Evolutionary conservation across 2,113 vertebrate genomes (phyloP).

Genomic region (Micromys minutus): DNA sequence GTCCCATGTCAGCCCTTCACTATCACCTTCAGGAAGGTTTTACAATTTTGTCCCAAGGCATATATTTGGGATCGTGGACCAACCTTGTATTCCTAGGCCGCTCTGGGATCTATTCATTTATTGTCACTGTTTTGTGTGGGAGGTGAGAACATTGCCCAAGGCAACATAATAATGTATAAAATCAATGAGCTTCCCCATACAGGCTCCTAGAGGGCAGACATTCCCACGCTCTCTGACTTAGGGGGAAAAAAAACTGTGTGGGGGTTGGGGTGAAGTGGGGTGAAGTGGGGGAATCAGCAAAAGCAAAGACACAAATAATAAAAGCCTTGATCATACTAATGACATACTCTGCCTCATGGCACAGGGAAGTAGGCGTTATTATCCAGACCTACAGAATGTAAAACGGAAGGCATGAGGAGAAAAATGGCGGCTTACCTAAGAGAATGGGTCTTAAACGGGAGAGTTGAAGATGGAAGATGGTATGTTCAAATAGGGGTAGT

Average conservation of each 20-base stretch:
- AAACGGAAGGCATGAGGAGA: background rate
- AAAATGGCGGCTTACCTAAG: background rate
- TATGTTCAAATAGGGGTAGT: rapidly evolving
- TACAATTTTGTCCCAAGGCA: background rate
- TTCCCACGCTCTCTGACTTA: background rate
- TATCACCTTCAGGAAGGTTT: background rate
- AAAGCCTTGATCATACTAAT: rapidly evolving
- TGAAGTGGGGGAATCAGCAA: background rate
- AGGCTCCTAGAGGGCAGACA: background rate
- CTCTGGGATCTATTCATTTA: background rate
- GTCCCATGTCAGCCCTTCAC: background rate
- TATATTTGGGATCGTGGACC: background rate
- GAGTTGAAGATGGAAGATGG: no score
- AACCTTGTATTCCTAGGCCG: background rate
- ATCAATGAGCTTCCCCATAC: background rate
- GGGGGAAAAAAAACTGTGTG: background rate
- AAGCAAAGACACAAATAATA: background rate
- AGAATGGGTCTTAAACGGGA: background rate
- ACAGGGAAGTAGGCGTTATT: background rate
- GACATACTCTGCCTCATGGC: rapidly evolving
- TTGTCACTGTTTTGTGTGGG: background rate
- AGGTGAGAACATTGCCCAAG: background rate
- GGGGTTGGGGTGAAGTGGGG: background rate
- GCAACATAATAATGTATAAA: background rate
- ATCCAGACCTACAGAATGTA: background rate